Conservation (phyloP, 2,113 vertebrate species). For the Leuciscus idus region DNA sequence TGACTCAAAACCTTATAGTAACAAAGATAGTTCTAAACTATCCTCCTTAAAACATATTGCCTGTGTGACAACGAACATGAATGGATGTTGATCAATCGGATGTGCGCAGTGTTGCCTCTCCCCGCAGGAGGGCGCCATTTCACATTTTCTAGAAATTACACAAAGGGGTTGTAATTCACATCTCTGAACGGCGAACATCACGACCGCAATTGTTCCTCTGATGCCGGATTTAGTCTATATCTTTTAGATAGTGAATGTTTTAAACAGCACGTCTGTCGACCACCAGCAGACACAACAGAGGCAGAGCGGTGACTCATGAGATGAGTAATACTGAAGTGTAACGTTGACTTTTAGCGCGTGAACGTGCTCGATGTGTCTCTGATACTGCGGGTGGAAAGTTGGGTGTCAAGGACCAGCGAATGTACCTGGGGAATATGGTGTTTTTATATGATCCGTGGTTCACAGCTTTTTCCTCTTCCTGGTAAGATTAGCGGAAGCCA, state of each 20-base stretch:
- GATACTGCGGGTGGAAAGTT: slow-evolving; percentile 28
- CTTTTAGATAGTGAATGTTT: neutral
- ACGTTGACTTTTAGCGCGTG: no score
- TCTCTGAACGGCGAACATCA: neutral
- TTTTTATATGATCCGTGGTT: neutral
- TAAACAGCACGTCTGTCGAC: neutral
- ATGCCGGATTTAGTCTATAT: neutral
- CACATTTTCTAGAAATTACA: neutral
- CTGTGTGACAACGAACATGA: neutral
- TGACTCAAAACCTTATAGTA: neutral
- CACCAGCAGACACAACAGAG: neutral
- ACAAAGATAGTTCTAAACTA: no score
- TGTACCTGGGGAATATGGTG: neutral
- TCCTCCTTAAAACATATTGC: neutral
- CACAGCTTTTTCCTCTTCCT: slow-evolving; percentile 25
- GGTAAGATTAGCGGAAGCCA: slow-evolving; percentile 23
- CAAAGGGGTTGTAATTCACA: slow-evolving; percentile 19
- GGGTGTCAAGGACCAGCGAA: neutral
- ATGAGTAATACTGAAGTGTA: slow-evolving; percentile 3
- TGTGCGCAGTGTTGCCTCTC: neutral
- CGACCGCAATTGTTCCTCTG: slow-evolving; percentile 8
- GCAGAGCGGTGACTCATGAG: slow-evolving; percentile 14
- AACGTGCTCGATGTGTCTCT: neutral
- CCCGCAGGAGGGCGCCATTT: neutral
- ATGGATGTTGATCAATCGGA: neutral